Evolutionary conservation across 2,888 invertebrate species (phyloP), one percentile per base, ranked within the genome.

Genomic region (Chymomyza amoena): DNA sequence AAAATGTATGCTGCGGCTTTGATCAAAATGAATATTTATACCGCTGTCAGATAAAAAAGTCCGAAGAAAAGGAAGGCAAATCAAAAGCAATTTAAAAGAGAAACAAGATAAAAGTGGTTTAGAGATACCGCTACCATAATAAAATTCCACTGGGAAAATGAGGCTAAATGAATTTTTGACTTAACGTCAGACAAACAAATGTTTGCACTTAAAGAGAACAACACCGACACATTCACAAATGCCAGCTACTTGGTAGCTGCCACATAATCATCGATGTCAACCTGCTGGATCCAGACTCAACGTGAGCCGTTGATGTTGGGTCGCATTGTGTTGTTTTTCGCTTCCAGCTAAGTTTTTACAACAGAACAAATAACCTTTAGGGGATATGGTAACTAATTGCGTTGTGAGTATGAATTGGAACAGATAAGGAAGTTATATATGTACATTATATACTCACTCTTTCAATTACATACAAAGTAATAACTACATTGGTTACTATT

Each of bases 21-120:
- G 84, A 88, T 89, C 88, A 84, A 88, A 88, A 81, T 84, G 82
- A 81, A 89, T 89, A 87, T 86, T 87, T 88, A 87, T 86, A 87
- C 73, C 76, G 74, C 72, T 64, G 54, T 45, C 70, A 69, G 74
- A 74, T 72, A 70, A 71, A 70, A 71, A 56, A 68, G 54, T 16
- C 52, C 32, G 56, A n/a, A 16, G 18, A 39, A 72, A 72, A 65
- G 72, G 73, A 76, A 66, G 73, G 65, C 72, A 68, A 70, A 66
- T 57, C 63, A 68, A 73, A 70, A 60, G 68, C 59, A 66, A 67
- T 62, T 67, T 66, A 74, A 74, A 70, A 74, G 76, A 73, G 72
- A 72, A 78, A 80, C 75, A 71, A 79, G 76, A 81, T 72, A 72
- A 75, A 69, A 72, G 69, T 70, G 68, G 71, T 61, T 72, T 54